Evolutionary conservation across 2,888 invertebrate species (phyloP).

Genomic region (Galeruca laticollis): DNA sequence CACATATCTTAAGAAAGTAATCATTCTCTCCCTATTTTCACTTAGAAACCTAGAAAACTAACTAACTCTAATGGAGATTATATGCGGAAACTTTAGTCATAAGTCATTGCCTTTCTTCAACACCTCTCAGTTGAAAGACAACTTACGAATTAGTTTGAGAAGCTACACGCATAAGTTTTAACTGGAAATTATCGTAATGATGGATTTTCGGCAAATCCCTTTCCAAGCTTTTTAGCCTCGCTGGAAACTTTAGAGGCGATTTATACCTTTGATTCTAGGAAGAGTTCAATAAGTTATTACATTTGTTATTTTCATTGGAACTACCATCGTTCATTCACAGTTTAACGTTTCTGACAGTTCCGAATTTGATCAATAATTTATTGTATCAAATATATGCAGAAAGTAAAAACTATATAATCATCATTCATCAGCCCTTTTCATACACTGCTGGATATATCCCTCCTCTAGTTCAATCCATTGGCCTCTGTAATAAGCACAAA

Average conservation of each 20-base stretch:
- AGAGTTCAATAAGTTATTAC: not conserved
- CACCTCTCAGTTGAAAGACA: constrained; percentile 46
- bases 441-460: too few species aligned
- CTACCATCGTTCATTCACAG: too few species aligned
- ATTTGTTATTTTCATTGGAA: not conserved
- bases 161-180: constrained; percentile 42
- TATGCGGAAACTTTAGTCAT: constrained; percentile 41
- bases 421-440: too few species aligned
- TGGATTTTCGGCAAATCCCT: constrained; percentile 42
- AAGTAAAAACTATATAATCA: too few species aligned
- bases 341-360: too few species aligned
- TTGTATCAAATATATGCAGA: too few species aligned
- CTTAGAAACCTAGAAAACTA: not conserved
- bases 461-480: too few species aligned
- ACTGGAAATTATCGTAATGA: constrained; percentile 37
- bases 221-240: not conserved
- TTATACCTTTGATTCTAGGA: constrained; percentile 9
- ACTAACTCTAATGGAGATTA: constrained; percentile 31
- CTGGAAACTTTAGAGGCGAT: constrained; percentile 29
- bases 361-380: too few species aligned
- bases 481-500: too few species aligned
- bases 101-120: constrained; percentile 43
- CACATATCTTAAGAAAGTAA: too few species aligned
- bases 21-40: not conserved
- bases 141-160: constrained; percentile 45